Evolutionary conservation across 1,140 invertebrate genomes (phyloP), one percentile per base, ranked within the genome.

Genomic region (Hyles vespertilio): DNA sequence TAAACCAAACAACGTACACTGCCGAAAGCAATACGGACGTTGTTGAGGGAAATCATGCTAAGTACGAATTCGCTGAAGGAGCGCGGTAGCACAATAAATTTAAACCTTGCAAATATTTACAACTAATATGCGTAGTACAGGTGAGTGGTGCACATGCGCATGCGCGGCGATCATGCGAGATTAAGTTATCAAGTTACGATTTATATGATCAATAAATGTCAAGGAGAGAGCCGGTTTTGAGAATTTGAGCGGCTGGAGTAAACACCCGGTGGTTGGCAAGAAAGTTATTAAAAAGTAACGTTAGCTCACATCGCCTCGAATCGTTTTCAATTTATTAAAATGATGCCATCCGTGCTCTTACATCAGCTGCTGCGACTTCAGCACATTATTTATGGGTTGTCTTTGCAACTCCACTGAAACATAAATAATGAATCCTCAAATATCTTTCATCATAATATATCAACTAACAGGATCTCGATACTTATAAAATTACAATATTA

Each of bases 181-280:
- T 76, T 72, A 76, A 73, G 73, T 72, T 72, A 72, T 76, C 70
- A 76, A 69, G 59, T 59, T 64, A 69, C 57, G 53, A 69, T 75
- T 70, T 72, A 70, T 70, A 61, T 56, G 48, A 51, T 60, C 65
- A 67, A 72, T 75, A 72, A 72, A 67, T 61, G 66, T 69, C 66
- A 74, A 50, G 56, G 32, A 9, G 52, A 45, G 34, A 54, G 50
- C 51, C 36, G 52, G 36, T 47, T 57, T 58, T 58, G 51, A 57
- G 58, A 40, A 40, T 40, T 40, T 40, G 36, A 40, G 36, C 36
- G 36, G 36, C 33, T 53, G 11, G 45, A 34, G 51, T 59, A 60
- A 61, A 64, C 49, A 48, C 57, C 40, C 44, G 48, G 57, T 43
- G 56, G 12, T 59, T 70, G 59, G 59, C 55, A 47, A 59, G 65